phyloP scores from a whole-genome alignment of 2,888 invertebrate genomes.

The Plusia festucae region DNA sequence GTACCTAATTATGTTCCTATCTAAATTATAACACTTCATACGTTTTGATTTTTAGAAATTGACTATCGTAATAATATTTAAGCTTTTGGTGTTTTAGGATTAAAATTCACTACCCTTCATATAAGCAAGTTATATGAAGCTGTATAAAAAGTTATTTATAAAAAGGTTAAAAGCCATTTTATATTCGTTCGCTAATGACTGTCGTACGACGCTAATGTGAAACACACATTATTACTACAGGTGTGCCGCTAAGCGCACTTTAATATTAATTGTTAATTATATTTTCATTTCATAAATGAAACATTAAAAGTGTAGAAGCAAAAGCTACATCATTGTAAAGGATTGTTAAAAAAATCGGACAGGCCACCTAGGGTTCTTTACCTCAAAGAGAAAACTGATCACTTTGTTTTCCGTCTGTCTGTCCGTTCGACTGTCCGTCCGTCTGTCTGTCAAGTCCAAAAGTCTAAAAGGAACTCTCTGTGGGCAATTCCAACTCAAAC shows the following conservation, averaged over 20 bases:
- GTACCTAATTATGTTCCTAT: no score
- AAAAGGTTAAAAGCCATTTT: slow-evolving; percentile 51
- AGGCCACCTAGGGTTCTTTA: no score
- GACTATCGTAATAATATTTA: no score
- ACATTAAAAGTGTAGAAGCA: slow-evolving; percentile 14
- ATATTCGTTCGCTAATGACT: slow-evolving; percentile 63
- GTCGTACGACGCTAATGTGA: slow-evolving; percentile 65
- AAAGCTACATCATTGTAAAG: neutral
- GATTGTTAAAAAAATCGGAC: neutral
- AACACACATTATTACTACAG: slow-evolving; percentile 67
- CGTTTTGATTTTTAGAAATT: no score
- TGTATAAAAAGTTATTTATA: slow-evolving; percentile 14
- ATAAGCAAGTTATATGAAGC: neutral
- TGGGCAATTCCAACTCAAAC: no score
- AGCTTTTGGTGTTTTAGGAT: no score
- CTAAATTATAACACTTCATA: no score
- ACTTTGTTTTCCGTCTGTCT: no score
- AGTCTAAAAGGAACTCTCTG: no score
- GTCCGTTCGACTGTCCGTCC: no score
- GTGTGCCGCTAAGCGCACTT: slow-evolving; percentile 67
- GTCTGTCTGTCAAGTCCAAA: no score
- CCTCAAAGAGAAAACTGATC: no score
- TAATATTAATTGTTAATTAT: slow-evolving; percentile 67
- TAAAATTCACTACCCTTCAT: neutral
- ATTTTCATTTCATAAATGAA: slow-evolving; percentile 59